Evolutionary conservation across 2,888 invertebrate species (phyloP).

Genomic region (Athalia cordata): DNA sequence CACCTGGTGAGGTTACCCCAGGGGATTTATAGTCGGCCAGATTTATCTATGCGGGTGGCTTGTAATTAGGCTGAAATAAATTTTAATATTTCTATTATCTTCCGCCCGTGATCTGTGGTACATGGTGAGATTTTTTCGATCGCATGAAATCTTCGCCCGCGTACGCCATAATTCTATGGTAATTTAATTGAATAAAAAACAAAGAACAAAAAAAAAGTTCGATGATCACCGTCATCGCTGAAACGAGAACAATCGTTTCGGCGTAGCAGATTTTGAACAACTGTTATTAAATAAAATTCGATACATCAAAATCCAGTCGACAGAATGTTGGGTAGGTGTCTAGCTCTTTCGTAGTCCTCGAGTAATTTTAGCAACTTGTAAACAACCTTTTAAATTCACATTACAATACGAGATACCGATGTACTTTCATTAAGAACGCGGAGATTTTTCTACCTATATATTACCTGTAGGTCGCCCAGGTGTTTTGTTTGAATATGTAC

Average conservation of each 20-base stretch:
- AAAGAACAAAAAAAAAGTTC: too few species aligned
- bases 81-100: background rate
- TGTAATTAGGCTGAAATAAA: conserved; percentile 6
- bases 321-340: conserved; percentile 35
- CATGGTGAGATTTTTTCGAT: background rate
- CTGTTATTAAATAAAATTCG: background rate
- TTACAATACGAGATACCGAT: background rate
- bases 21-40: too few species aligned
- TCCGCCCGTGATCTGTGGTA: background rate
- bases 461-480: background rate
- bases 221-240: too few species aligned
- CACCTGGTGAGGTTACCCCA: background rate
- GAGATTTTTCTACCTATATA: background rate
- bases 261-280: background rate
- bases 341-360: conserved; percentile 7
- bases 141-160: background rate
- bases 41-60: background rate
- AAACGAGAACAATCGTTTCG: background rate
- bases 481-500: background rate
- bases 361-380: conserved; percentile 15
- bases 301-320: conserved; percentile 23
- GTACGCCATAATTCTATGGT: too few species aligned
- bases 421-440: background rate
- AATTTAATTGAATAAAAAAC: too few species aligned
- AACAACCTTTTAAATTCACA: conserved; percentile 41